These are phyloP conservation scores for Cuniculus paca DNA, from an alignment of 2,797 vertebrate species.

Conservation along the genomic window DNA sequence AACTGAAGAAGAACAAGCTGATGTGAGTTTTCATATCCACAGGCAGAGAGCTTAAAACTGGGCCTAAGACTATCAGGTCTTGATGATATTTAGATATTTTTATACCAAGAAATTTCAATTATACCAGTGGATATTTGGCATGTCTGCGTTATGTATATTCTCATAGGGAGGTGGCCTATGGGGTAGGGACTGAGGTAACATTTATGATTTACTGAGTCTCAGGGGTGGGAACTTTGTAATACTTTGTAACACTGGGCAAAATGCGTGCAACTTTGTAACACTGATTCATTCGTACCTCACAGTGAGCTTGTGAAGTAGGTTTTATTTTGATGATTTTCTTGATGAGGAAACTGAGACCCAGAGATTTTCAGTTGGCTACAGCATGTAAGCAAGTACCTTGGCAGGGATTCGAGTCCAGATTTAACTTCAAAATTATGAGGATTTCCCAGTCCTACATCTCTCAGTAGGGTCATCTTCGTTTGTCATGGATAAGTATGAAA, in stretches of 20 bases:
- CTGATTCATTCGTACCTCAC: neutral
- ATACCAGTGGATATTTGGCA: neutral
- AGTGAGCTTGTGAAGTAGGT: neutral
- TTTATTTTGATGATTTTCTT: neutral
- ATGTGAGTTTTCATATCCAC: neutral
- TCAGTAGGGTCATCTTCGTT: neutral
- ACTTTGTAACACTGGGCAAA: too few relatives aligned
- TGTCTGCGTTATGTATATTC: neutral
- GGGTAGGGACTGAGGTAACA: neutral
- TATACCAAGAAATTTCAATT: neutral
- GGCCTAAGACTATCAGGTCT: neutral
- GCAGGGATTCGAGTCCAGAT: neutral
- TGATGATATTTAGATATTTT: neutral
- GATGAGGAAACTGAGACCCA: neutral
- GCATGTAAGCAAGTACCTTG: neutral
- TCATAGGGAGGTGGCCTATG: rapidly evolving
- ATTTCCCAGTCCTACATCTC: neutral
- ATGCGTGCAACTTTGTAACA: neutral
- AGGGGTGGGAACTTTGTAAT: neutral
- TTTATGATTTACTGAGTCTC: neutral
- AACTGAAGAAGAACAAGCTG: neutral
- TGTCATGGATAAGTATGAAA: neutral
- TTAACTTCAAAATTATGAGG: neutral
- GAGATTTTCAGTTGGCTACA: neutral
- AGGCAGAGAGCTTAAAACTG: neutral